Conservation (phyloP, 2,113 vertebrate genomes). For the Naja naja region DNA sequence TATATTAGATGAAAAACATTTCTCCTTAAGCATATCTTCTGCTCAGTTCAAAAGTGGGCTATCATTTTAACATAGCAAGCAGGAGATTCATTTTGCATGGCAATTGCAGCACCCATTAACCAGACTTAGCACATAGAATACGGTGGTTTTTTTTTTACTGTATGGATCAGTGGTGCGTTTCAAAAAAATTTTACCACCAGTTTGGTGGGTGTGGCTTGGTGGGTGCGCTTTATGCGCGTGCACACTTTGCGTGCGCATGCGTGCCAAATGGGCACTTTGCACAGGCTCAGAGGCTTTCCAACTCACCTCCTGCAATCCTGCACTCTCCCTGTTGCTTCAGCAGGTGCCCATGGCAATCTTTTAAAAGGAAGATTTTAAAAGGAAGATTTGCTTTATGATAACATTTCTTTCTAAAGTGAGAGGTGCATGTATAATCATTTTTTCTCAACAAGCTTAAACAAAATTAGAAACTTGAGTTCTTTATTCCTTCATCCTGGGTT, state of each 20-base stretch:
- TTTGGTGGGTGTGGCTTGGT: no score
- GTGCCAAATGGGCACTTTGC: no score
- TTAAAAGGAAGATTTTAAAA: not conserved
- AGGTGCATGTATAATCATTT: not conserved
- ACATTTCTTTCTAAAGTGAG: not conserved
- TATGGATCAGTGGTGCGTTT: no score
- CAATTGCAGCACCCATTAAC: not conserved
- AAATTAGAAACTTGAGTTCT: not conserved
- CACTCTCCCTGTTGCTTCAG: no score
- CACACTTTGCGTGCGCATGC: no score
- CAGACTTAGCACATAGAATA: not conserved
- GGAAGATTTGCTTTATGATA: not conserved
- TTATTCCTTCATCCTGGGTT: not conserved
- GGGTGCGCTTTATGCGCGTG: no score
- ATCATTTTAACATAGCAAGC: not conserved
- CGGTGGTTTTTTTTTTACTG: not conserved
- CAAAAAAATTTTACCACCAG: no score
- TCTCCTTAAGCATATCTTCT: conserved; percentile 1
- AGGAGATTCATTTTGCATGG: not conserved
- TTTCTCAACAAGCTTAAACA: not conserved
- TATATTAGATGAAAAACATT: not conserved
- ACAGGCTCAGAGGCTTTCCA: no score
- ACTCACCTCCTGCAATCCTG: no score
- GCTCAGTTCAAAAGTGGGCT: not conserved
- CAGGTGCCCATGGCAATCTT: no score